These are phyloP conservation scores for Catharus bicknelli DNA, from an alignment of 2,113 vertebrate species.

Conservation along the genomic window DNA sequence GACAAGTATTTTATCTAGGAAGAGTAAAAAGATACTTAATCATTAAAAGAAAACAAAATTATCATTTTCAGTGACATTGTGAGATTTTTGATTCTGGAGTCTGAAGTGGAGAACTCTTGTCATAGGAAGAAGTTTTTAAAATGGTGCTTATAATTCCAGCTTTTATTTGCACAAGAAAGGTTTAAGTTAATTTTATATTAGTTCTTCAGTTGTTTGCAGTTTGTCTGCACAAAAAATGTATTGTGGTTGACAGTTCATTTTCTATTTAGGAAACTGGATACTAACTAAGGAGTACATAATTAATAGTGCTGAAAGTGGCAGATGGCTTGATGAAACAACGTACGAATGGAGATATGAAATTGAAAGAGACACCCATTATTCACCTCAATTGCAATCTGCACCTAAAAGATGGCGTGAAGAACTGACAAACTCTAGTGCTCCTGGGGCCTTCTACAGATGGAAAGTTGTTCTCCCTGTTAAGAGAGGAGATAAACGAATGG, in stretches of 20 bases:
- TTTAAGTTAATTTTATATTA: conserved; percentile 63
- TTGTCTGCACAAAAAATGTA: conserved; percentile 65
- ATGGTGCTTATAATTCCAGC: background rate
- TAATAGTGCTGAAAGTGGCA: conserved; percentile 87
- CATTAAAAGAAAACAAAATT: background rate
- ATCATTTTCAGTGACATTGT: conserved; percentile 25
- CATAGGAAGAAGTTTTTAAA: conserved; percentile 29
- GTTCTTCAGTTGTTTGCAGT: conserved; percentile 66
- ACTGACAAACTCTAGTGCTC: conserved; percentile 70
- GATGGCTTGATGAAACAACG: conserved; percentile 89
- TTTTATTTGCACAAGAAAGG: conserved; percentile 45
- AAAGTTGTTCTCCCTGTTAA: conserved; percentile 83
- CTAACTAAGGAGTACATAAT: conserved; percentile 90
- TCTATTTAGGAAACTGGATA: conserved; percentile 92
- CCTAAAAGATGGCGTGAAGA: conserved; percentile 84
- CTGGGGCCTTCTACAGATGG: conserved; percentile 93
- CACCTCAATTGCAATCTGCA: conserved; percentile 81
- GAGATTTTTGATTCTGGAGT: background rate
- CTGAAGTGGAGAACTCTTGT: background rate
- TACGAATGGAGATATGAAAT: conserved; percentile 89
- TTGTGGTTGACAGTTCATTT: conserved; percentile 71
- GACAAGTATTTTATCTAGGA: background rate
- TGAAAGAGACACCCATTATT: conserved; percentile 78
- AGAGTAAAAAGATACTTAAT: background rate
- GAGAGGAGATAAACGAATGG: conserved; percentile 71